Base-by-base conservation (phyloP, 1,140 invertebrate species). In the Pseudomyrmex dendroicus region DNA sequence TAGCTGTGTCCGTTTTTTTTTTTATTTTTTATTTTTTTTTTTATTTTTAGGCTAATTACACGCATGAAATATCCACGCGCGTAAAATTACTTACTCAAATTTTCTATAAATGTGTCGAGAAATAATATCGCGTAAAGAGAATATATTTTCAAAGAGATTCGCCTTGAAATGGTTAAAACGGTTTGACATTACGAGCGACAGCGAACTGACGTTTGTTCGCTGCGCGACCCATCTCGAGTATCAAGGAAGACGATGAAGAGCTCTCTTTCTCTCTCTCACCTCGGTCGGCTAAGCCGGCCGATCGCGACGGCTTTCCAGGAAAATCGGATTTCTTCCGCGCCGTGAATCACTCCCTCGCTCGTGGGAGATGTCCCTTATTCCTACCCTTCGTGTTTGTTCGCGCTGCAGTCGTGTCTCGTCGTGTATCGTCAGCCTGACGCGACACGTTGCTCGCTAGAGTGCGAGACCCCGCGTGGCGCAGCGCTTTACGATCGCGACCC, bases 401-500 rank as follows among this genome's bases (percentile, higher is more conserved):
- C 9, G 44, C 76, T 17, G 25, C 76, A 13, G 20, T 10, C 13
- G 57, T n/a, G 12, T 61, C 9, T 8, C 20, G 8, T 17, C 64
- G 44, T 17, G 64, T 67, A 48, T 35, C 63, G 25, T 44, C 20
- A 15, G 20, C 13, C 25, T 20, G n/a, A 25, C 50, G 63, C 35
- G 73, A 84, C 35, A 68, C 35, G 35, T 35, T 35, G 35, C 35
- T 35, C 5, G 35, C 35, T 35, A 35, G 35, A 35, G 35, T 35
- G 35, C 5, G 35, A 35, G 84, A 5, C 20, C 20, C n/a, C 13
- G 50, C 35, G 63, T 82, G 20, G 73, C 61, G 66, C 25, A 50
- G n/a, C 73, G 62, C 63, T 89, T 89, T 89, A 89, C 84, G 87
- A 88, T 86, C 70, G 35, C 87, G 74, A 89, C 83, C 80, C 84